Percentiles rank a stretch among this genome's conserved stretches.
phyloP scores from a whole-genome alignment of 2,113 vertebrate genomes.

The Empidonax alnorum region DNA sequence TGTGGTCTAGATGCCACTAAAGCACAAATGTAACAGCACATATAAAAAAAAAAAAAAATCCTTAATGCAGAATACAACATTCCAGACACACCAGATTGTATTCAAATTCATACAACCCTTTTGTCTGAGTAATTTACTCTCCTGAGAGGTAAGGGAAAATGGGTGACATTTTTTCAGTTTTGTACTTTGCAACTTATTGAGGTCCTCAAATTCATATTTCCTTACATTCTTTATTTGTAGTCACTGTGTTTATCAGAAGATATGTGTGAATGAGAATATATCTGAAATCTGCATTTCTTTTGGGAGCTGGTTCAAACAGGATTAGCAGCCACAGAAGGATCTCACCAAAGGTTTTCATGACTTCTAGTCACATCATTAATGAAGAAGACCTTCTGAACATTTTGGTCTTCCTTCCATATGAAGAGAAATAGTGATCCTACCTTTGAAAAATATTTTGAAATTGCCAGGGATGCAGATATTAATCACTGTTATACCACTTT shows the following conservation, averaged over 20 bases:
- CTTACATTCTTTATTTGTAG: neutral
- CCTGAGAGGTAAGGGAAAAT: neutral
- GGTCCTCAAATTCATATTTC: neutral
- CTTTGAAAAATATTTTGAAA: constrained; percentile 28
- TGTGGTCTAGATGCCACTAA: neutral
- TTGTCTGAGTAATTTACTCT: neutral
- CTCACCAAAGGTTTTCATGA: neutral
- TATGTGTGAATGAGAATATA: neutral
- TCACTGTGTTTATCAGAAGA: neutral
- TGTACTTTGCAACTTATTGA: neutral
- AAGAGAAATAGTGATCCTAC: constrained; percentile 10
- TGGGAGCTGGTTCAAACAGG: neutral
- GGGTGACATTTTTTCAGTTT: neutral
- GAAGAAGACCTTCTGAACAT: neutral
- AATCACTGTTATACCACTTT: constrained; percentile 4
- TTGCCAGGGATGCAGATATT: neutral
- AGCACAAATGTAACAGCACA: neutral
- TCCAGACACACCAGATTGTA: neutral
- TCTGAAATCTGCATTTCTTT: neutral
- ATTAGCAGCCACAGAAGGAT: neutral
- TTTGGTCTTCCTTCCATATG: neutral
- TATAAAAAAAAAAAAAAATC: neutral
- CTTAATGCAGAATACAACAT: neutral
- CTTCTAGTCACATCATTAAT: neutral
- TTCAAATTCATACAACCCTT: neutral